Conservation (phyloP, 2,113 vertebrate genomes). For the Narcine bancroftii region DNA sequence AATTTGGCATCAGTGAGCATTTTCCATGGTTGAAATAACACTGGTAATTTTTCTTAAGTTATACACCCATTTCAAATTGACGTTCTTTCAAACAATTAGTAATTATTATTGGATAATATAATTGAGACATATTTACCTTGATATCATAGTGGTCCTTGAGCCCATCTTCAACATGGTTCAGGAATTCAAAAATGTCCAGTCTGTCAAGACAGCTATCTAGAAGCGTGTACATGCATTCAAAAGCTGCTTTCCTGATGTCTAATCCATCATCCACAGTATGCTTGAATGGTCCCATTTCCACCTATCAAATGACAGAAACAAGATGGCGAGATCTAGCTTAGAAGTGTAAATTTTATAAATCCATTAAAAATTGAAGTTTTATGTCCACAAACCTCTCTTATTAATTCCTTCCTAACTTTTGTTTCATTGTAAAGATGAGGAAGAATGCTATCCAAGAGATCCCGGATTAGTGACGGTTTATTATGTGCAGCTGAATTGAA, state of each 20-base stretch:
- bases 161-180: constrained; percentile 97
- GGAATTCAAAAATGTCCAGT: constrained; percentile 96
- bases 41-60: not conserved
- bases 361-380: constrained; percentile 3
- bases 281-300: constrained; percentile 98
- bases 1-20: not conserved
- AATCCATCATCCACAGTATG: constrained; percentile 94
- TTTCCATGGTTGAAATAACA: not conserved
- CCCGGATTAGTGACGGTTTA: constrained; percentile 92
- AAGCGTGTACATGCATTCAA: constrained; percentile 98
- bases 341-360: constrained; percentile 7
- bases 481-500: constrained; percentile 97
- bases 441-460: constrained; percentile 89
- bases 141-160: constrained; percentile 99
- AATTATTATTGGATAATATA: not conserved
- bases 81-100: not conserved
- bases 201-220: constrained; percentile 96
- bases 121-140: constrained; percentile 63
- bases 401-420: constrained; percentile 95
- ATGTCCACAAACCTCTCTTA: constrained; percentile 74
- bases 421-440: constrained; percentile 97
- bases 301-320: constrained; percentile 54
- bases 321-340: too few species aligned
- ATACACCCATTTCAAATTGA: not conserved
- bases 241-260: constrained; percentile 92